Conservation (phyloP, 2,113 vertebrate genomes). For the Amazona guildingii region DNA sequence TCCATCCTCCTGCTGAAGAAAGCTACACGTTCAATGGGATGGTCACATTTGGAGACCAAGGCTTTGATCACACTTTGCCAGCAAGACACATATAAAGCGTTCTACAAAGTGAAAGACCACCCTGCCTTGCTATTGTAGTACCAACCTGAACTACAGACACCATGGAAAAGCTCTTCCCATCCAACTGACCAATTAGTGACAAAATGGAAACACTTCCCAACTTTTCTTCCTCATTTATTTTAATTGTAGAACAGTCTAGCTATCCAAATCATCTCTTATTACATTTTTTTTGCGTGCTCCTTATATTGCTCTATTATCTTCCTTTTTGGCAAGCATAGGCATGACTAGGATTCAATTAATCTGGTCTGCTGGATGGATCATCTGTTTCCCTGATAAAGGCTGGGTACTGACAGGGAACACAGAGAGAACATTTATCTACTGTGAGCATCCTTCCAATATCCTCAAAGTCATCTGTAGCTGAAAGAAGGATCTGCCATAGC, state of each 20-base stretch:
- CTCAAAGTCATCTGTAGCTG: not conserved
- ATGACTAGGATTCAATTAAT: not conserved
- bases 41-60: not conserved
- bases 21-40: accelerated
- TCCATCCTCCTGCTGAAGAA: not conserved
- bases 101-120: not conserved
- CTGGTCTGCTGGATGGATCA: not conserved
- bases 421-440: not conserved
- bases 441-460: not conserved
- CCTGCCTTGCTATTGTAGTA: not conserved
- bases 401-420: not conserved
- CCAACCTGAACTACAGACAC: not conserved
- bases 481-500: not conserved
- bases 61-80: not conserved
- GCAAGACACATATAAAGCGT: accelerated
- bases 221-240: not conserved
- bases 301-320: not conserved
- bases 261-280: not conserved
- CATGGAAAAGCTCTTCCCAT: not conserved
- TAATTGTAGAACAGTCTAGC: not conserved
- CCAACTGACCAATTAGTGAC: not conserved
- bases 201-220: not conserved
- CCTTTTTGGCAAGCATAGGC: not conserved
- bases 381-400: not conserved
- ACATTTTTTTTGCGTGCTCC: not conserved